These are phyloP conservation scores for Andinoacara biseriatus DNA, from an alignment of 2,113 vertebrate genomes.

Conservation along the genomic window DNA sequence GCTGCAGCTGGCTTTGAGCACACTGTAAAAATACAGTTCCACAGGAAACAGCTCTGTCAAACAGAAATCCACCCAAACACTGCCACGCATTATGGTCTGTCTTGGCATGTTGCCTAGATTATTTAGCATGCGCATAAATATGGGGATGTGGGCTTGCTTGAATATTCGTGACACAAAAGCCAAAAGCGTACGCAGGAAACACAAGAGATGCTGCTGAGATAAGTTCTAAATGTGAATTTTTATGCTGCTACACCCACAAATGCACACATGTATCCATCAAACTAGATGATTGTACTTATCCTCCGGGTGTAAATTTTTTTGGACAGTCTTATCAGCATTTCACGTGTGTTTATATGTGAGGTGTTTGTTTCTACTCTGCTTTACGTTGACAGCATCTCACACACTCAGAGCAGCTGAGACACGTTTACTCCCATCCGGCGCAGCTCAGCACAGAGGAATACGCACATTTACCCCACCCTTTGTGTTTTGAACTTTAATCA, in stretches of 20 bases:
- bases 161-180: not conserved
- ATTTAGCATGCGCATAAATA: constrained; percentile 22
- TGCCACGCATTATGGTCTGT: constrained; percentile 41
- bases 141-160: constrained; percentile 5
- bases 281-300: not conserved
- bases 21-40: constrained; percentile 63
- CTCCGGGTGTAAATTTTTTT: not conserved
- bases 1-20: constrained; percentile 64
- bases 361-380: not conserved
- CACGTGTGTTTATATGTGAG: constrained; percentile 3
- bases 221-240: not conserved
- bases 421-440: constrained; percentile 5
- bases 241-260: not conserved
- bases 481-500: constrained; percentile 11
- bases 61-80: constrained; percentile 66
- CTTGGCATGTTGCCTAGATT: constrained; percentile 23
- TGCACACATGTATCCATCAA: not conserved
- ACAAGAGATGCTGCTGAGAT: not conserved
- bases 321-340: constrained; percentile 20
- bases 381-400: constrained; percentile 20
- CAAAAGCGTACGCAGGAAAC: not conserved
- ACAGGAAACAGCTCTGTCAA: constrained; percentile 60
- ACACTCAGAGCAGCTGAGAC: not conserved
- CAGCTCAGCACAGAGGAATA: not conserved
- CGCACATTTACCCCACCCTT: not conserved